Conservation (phyloP, 2,888 invertebrate species). For the Euproctis similis region DNA sequence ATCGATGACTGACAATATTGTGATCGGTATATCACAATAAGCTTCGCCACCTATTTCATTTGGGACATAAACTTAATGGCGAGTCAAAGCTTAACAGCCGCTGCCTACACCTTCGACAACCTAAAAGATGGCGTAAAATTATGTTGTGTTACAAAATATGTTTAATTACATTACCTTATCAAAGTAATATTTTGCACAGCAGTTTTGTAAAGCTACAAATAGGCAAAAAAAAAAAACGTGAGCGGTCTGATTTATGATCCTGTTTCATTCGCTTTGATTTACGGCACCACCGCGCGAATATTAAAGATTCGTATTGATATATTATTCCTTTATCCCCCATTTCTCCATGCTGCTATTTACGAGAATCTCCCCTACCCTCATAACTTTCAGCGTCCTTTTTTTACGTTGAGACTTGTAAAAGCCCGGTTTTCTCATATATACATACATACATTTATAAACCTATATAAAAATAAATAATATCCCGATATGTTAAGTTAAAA, state of each 20-base stretch:
- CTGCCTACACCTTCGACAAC: no score
- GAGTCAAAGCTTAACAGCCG: no score
- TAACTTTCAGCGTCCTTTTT: conserved; percentile 71
- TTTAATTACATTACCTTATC: conserved; percentile 11
- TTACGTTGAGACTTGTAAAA: conserved; percentile 65
- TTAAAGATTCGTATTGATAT: conserved; percentile 76
- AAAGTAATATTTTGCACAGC: conserved; percentile 22
- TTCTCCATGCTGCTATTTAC: conserved; percentile 70
- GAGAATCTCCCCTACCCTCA: conserved; percentile 66
- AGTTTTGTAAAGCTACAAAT: conserved; percentile 40
- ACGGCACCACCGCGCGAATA: conserved; percentile 67
- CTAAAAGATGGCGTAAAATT: no score
- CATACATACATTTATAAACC: no score
- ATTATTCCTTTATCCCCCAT: conserved; percentile 74
- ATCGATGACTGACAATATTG: no score
- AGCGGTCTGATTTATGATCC: conserved; percentile 60
- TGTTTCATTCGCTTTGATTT: conserved; percentile 70
- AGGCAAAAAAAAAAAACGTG: conserved; percentile 41
- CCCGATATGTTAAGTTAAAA: conserved; percentile 38
- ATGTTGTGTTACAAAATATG: no score
- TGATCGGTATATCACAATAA: no score
- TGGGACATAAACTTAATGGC: no score
- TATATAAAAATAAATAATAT: conserved; percentile 48
- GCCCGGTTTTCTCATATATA: conserved; percentile 51
- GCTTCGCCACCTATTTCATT: no score